Base-by-base conservation (phyloP, 2,797 vertebrate species). In the Intellagama lesueurii region DNA sequence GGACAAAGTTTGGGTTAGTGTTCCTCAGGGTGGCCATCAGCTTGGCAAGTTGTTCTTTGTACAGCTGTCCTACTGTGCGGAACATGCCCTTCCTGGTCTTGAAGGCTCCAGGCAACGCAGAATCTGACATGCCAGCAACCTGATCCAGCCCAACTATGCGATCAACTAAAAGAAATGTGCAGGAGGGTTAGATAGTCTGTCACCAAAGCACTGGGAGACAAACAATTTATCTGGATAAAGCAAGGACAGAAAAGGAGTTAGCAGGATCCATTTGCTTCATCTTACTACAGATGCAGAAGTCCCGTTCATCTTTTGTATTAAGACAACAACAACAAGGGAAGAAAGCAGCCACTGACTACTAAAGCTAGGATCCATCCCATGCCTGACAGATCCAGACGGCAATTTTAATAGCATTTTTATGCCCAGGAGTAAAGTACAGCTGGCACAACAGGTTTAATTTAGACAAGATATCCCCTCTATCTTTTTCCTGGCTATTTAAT, bases 41-140 rank as follows among this genome's bases (percentile, higher is more conserved):
- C 94, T 99, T 99, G 93, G 98, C 98, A 92, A 99, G 96, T 95
- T 99, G 99, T 92, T 99, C 99, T 94, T 99, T 99, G 96, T 99
- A 99, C 56, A 99, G 98, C 96, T 99, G 99, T n/a, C 99, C 99
- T 89, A 99, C 99, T 0, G 99, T 99, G 88, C 99, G 98, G 97
- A 99, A 99, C 99, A 99, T 99, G 92, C 99, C 99, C 93, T 99
- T 99, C 72, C 99, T 97, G 0, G 99, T 99, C 97, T 99, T 99
- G 86, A 99, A 99, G 84, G 98, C 98, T 0, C 98, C 98, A 0
- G 98, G 98, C 96, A 99, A 94, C 0, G 97, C 97, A 1, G 98
- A 96, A 87, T 99, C 99, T 0, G 98, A 98, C 98, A 99, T 99
- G 79, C 98, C 98, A 0, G 98, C 98, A 90, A 99, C 99, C 93